Percentiles rank a stretch among this genome's conserved stretches.
Evolutionary conservation across 2,797 vertebrate genomes (phyloP).

Genomic region (Pseudomugil tenellus): DNA sequence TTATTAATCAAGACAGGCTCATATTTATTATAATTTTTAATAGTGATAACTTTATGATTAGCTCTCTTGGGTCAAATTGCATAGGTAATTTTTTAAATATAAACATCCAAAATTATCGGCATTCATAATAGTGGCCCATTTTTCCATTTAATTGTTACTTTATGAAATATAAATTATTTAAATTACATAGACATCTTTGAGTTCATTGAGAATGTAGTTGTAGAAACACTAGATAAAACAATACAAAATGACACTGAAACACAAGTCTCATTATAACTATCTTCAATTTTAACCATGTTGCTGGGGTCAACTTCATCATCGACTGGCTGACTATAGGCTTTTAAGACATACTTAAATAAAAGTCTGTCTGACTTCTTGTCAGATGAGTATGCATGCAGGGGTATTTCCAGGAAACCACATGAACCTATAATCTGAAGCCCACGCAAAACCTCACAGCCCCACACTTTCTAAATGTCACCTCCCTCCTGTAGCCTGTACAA

Average conservation of each 20-base stretch:
- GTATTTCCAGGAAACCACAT: conserved; percentile 81
- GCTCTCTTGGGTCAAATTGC: neutral
- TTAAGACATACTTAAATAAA: conserved; percentile 30
- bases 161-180: neutral
- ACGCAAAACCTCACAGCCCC: conserved; percentile 54
- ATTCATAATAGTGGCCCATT: neutral
- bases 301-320: neutral
- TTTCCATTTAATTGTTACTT: neutral
- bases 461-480: conserved; percentile 76
- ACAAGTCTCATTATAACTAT: neutral
- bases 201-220: neutral
- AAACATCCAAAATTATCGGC: neutral
- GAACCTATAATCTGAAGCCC: conserved; percentile 50
- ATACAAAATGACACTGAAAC: neutral
- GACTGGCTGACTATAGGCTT: neutral
- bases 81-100: neutral
- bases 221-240: neutral
- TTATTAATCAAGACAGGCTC: neutral
- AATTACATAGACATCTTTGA: neutral
- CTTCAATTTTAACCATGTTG: neutral
- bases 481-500: conserved; percentile 56
- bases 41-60: neutral
- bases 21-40: neutral
- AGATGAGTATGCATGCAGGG: conserved; percentile 61
- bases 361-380: conserved; percentile 25